These are phyloP conservation scores for Aphis gossypii DNA, from an alignment of 1,140 invertebrate species.

Conservation along the genomic window DNA sequence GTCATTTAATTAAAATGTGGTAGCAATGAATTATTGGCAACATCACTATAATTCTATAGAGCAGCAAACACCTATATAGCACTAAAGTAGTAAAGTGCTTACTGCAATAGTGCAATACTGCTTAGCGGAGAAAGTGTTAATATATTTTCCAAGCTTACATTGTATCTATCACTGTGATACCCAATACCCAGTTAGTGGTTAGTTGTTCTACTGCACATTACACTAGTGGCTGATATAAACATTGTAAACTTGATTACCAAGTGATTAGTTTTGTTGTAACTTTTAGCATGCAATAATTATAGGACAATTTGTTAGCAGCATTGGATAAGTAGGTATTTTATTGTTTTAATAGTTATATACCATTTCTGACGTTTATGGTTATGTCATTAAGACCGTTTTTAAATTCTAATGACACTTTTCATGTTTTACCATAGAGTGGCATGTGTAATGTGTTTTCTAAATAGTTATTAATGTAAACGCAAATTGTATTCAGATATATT, in stretches of 20 bases:
- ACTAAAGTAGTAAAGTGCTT: neutral
- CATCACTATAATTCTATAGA: neutral
- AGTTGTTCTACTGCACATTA: neutral
- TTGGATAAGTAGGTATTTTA: slow-evolving; percentile 29
- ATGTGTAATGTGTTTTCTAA: neutral
- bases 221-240: neutral
- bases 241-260: neutral
- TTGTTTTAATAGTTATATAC: neutral
- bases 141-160: neutral
- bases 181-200: slow-evolving; percentile 45
- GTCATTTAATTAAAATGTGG: neutral
- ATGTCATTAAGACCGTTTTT: neutral
- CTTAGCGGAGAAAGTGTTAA: neutral
- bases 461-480: neutral
- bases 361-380: neutral
- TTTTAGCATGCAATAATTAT: slow-evolving; percentile 29
- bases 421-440: neutral
- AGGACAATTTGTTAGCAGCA: slow-evolving; percentile 2
- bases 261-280: slow-evolving; percentile 33
- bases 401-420: neutral
- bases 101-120: neutral
- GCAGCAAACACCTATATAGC: neutral
- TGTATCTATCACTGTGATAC: slow-evolving; percentile 19
- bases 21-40: neutral
- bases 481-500: neutral